Evolutionary conservation across 2,113 vertebrate species (phyloP).

Genomic region (Seriola quinqueradiata): DNA sequence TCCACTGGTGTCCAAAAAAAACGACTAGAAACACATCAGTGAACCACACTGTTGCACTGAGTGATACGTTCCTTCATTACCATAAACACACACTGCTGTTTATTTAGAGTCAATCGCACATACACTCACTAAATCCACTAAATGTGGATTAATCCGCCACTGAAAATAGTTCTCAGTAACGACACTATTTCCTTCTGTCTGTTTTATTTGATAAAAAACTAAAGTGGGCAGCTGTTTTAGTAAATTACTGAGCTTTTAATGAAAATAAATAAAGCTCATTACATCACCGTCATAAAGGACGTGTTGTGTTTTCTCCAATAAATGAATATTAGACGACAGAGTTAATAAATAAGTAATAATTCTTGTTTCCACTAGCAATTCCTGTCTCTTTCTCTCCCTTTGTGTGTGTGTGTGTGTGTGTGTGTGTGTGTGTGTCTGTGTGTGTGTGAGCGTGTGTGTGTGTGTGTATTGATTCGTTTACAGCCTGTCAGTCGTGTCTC

Average conservation of each 20-base stretch:
- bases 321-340: background rate
- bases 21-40: too few relatives aligned
- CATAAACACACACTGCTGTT: too few relatives aligned
- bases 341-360: too few relatives aligned
- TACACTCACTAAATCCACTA: too few relatives aligned
- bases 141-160: too few relatives aligned
- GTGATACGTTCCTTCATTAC: too few relatives aligned
- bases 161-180: background rate
- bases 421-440: slow-evolving; percentile 12
- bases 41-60: too few relatives aligned
- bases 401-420: slow-evolving; percentile 3
- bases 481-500: slow-evolving; percentile 3
- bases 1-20: too few relatives aligned
- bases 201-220: background rate
- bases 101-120: too few relatives aligned
- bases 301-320: background rate
- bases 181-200: background rate
- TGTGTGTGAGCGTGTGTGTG: slow-evolving; percentile 16
- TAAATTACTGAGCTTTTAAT: too few relatives aligned
- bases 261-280: background rate
- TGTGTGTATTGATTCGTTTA: slow-evolving; percentile 38
- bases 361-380: background rate
- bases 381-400: background rate
- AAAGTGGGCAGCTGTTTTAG: background rate
- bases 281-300: background rate